A percentile compares a stretch with the other conserved stretches of the same genome.
phyloP scores from a whole-genome alignment of 1,140 invertebrate species.

The Aphelinus atriplicis region DNA sequence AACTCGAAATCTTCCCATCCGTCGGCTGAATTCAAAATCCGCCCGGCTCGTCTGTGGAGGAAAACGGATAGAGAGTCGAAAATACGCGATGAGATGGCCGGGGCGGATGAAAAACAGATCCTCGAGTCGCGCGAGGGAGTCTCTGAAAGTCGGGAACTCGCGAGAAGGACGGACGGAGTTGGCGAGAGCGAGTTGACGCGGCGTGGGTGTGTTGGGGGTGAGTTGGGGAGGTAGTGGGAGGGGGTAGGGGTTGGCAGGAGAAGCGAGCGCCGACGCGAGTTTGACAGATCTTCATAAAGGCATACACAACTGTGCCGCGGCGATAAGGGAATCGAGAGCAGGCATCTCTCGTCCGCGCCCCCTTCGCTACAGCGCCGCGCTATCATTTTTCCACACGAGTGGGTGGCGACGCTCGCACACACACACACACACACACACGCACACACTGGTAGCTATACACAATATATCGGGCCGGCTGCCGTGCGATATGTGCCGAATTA shows the following conservation, averaged over 20 bases:
- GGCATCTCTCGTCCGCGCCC: conserved; percentile 49
- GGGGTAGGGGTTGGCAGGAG: conserved; percentile 28
- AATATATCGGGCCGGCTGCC: conserved; percentile 2
- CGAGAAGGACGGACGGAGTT: neutral
- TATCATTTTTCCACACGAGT: conserved; percentile 65
- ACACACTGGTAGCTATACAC: neutral
- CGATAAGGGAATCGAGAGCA: conserved; percentile 57
- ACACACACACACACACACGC: conserved; percentile 14
- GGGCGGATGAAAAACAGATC: neutral
- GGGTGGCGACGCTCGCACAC: conserved; percentile 45
- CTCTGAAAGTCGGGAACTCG: neutral
- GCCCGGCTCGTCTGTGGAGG: neutral
- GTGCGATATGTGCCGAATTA: conserved; percentile 15
- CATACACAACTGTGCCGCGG: conserved; percentile 56
- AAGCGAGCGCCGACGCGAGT: conserved; percentile 44
- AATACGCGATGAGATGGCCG: neutral
- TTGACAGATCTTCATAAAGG: conserved; percentile 63
- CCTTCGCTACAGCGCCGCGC: conserved; percentile 39
- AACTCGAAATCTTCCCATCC: too few relatives aligned
- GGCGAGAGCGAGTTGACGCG: neutral
- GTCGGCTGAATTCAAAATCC: neutral
- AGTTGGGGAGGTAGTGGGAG: neutral
- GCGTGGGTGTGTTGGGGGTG: neutral
- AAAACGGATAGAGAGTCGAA: neutral
- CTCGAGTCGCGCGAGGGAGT: neutral